Evolutionary conservation across 2,888 invertebrate species (phyloP).

Genomic region (Drosophila neonasuta): DNA sequence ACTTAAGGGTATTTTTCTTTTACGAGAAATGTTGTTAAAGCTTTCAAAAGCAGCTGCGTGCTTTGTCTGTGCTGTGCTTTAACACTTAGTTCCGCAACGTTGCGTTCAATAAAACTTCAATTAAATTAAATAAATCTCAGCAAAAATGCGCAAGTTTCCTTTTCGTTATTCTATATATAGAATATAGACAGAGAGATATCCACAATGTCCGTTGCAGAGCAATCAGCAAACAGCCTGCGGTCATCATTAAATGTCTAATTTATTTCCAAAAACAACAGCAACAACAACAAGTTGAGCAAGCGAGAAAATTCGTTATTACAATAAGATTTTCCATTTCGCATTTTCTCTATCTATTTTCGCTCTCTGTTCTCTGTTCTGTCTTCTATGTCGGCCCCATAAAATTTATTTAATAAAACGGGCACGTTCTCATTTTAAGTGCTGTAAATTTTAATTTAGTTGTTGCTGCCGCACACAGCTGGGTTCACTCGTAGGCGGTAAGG

Average conservation of each 20-base stretch:
- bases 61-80: conserved; percentile 10
- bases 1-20: not conserved
- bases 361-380: not conserved
- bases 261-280: conserved; percentile 64
- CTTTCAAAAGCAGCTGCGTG: not conserved
- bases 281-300: conserved; percentile 50
- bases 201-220: conserved; percentile 55
- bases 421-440: conserved; percentile 77
- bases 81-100: conserved; percentile 45
- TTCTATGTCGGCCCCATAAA: conserved; percentile 48
- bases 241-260: conserved; percentile 78
- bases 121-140: conserved; percentile 76
- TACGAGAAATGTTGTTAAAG: not conserved
- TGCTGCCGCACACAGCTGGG: conserved; percentile 67
- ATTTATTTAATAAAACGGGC: conserved; percentile 76
- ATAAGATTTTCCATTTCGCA: conserved; percentile 65
- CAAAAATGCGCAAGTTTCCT: conserved; percentile 57
- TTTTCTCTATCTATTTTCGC: conserved; percentile 15
- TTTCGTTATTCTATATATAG: conserved; percentile 1
- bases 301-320: conserved; percentile 67
- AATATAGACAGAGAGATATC: conserved; percentile 8
- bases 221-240: conserved; percentile 74
- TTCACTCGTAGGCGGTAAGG: conserved; percentile 12
- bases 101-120: conserved; percentile 69
- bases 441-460: conserved; percentile 78